Conservation (phyloP, 2,113 vertebrate genomes). For the Larimichthys crocea region DNA sequence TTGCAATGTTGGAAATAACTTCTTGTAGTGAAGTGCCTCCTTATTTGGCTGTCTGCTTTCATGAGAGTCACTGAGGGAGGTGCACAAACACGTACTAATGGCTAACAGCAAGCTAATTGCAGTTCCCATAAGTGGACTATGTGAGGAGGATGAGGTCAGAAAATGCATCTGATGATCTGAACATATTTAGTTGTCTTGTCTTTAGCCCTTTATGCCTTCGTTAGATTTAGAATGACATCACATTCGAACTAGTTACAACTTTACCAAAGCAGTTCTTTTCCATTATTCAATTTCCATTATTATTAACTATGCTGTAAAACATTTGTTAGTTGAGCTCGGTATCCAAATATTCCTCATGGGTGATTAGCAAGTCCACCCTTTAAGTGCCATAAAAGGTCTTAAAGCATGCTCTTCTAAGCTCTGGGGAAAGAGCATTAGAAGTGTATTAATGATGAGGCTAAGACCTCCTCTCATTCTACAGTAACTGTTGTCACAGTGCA, state of each 20-base stretch:
- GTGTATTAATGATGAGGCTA: slow-evolving; percentile 40
- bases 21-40: slow-evolving; percentile 49
- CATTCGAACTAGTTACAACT: background rate
- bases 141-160: slow-evolving; percentile 41
- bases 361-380: slow-evolving; percentile 47
- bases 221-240: background rate
- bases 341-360: slow-evolving; percentile 49
- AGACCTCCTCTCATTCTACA: slow-evolving; percentile 41
- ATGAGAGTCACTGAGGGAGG: slow-evolving; percentile 49
- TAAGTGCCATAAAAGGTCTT: slow-evolving; percentile 72
- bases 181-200: slow-evolving; percentile 14
- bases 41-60: slow-evolving; percentile 66
- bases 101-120: slow-evolving; percentile 51
- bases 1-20: slow-evolving; percentile 57
- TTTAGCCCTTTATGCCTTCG: background rate
- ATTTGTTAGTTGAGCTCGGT: slow-evolving; percentile 24
- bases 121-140: slow-evolving; percentile 42
- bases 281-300: background rate
- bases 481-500: slow-evolving; percentile 26
- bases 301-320: background rate
- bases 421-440: slow-evolving; percentile 54
- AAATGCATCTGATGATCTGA: slow-evolving; percentile 20
- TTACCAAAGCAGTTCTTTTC: slow-evolving; percentile 7
- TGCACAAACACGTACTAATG: slow-evolving; percentile 69
- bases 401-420: slow-evolving; percentile 43